Evolutionary conservation across 2,113 vertebrate species (phyloP).

Genomic region (Neogale vison): DNA sequence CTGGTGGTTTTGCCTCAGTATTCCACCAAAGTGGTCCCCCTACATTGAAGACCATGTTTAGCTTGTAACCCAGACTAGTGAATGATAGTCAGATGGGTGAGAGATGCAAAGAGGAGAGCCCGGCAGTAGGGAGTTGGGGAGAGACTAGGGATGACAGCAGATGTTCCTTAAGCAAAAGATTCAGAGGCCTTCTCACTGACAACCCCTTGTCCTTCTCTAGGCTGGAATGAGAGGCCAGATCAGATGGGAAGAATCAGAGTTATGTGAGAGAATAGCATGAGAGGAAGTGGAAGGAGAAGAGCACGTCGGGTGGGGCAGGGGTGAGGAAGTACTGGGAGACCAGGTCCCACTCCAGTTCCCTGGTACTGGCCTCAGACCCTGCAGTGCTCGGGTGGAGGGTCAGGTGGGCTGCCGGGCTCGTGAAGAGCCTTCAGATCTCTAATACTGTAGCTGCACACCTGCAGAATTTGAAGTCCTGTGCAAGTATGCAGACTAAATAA

Average conservation of each 20-base stretch:
- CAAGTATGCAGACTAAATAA: not conserved
- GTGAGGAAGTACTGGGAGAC: not conserved
- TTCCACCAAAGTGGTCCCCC: not conserved
- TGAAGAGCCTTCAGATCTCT: not conserved
- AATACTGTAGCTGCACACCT: not conserved
- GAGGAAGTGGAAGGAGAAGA: not conserved
- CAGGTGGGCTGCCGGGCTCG: not conserved
- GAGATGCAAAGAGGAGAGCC: not conserved
- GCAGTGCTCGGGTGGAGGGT: not conserved
- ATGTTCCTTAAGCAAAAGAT: not conserved
- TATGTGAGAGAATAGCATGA: fast-evolving
- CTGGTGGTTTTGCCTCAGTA: not conserved
- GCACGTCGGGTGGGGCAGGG: fast-evolving
- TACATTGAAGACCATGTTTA: not conserved
- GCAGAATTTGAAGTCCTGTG: no score
- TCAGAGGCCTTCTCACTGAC: not conserved
- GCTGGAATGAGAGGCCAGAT: not conserved
- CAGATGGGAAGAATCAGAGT: not conserved
- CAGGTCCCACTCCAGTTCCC: no score
- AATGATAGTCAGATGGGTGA: not conserved
- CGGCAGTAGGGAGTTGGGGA: not conserved
- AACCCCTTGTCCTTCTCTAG: not conserved
- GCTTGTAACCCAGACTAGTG: not conserved
- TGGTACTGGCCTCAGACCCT: not conserved
- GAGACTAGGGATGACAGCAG: not conserved